phyloP scores from a whole-genome alignment of 1,140 invertebrate genomes.

The Drosophila parvula region DNA sequence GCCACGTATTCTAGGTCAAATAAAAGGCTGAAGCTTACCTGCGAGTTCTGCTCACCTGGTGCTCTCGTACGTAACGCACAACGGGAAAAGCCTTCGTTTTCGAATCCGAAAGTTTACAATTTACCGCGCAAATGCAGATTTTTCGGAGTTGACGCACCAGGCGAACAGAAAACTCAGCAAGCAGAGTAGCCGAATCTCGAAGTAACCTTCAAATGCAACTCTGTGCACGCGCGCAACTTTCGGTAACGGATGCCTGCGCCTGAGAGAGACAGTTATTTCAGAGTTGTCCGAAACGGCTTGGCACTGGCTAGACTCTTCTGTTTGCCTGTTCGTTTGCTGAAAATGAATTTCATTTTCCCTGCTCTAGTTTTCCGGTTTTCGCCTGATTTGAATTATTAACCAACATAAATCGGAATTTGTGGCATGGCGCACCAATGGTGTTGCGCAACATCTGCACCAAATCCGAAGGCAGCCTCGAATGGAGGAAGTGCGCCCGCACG shows the following conservation, averaged over 20 bases:
- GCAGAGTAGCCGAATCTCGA: too few relatives aligned
- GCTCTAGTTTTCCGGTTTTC: not conserved
- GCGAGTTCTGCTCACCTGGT: not conserved
- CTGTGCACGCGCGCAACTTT: too few relatives aligned
- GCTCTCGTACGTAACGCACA: not conserved
- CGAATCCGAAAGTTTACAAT: not conserved
- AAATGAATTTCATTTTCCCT: not conserved
- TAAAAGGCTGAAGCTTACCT: too few relatives aligned
- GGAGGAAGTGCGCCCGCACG: conserved; percentile 17
- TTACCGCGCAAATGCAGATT: not conserved
- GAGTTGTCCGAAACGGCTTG: too few relatives aligned
- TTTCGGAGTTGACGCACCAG: not conserved
- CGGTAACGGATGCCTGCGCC: too few relatives aligned
- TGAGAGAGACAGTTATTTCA: too few relatives aligned
- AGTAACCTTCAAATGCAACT: too few relatives aligned
- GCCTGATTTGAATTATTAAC: conserved; percentile 17
- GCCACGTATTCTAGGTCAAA: too few relatives aligned
- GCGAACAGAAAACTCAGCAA: not conserved
- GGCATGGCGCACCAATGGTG: conserved; percentile 5
- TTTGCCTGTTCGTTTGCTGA: not conserved
- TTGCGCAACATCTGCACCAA: conserved; percentile 22
- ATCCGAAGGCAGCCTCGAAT: not conserved
- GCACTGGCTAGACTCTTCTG: not conserved
- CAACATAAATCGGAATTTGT: conserved; percentile 28
- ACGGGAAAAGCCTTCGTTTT: not conserved